Base-by-base conservation (phyloP, 2,888 invertebrate genomes). In the Agonopterix alstromeriana region DNA sequence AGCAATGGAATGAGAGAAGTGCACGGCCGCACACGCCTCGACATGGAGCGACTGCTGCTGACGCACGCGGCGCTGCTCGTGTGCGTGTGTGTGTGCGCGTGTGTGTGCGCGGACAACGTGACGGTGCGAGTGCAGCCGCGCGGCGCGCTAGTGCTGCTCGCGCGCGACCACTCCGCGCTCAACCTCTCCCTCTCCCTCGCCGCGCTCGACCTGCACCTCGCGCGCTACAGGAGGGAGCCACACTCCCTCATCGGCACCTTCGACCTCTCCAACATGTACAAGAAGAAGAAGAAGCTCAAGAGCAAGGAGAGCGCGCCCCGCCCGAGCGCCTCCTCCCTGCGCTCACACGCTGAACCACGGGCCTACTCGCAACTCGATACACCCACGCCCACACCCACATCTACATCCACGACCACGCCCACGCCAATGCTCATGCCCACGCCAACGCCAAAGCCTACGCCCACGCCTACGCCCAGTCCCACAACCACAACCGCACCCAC, bases 181-280 rank as follows among this genome's bases (percentile, higher is more conserved):
- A 27, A 27, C 27, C 5, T 27, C 5, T 27, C 27, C 27, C 5
- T 27, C 5, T 27, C 27, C 27, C 27, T 9, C n/a, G 38, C 1
- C 38, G 36, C 36, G 2, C 36, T 3, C 36, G 7, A 4, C 36
- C 14, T n/a, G 8, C 9, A 4, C 38, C n/a, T 38, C 38, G 38
- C 38, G 38, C 42, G 70, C 8, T 47, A 52, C 48, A 69, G 61
- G 42, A 63, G 77, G 9, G 71, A 70, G n/a, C 57, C 76, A 0
- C 74, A 74, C 48, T 66, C 81, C 0, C 71, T 84, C 14, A 82
- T 84, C 35, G 75, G 77, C 1, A 70, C 84, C 1, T 83, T 79
- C 52, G 84, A 85, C 47, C 70, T 85, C 47, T 76, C 81, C 0
- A 77, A 73, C 47, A 67, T 81, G 56, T 77, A 3, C 27, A 27